These are phyloP conservation scores for Melinaea marsaeus DNA, from an alignment of 2,888 invertebrate species.

Conservation along the genomic window DNA sequence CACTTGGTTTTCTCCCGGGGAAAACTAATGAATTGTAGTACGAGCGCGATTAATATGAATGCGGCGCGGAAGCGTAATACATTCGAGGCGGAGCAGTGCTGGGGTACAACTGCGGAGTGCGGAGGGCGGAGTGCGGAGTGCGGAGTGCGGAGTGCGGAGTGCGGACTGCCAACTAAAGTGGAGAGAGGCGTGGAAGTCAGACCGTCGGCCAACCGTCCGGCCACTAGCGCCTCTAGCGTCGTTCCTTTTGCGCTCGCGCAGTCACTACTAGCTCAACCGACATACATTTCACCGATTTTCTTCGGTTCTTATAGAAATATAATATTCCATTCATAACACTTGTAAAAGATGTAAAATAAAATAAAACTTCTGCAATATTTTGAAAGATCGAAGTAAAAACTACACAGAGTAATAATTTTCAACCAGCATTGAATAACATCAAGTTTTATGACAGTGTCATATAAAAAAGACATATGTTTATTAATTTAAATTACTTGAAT, in stretches of 20 bases:
- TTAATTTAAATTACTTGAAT: not conserved
- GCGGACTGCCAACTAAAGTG: constrained; percentile 4
- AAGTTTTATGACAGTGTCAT: not conserved
- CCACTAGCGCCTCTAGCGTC: constrained; percentile 47
- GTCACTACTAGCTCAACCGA: constrained; percentile 1
- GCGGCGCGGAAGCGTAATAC: constrained; percentile 25
- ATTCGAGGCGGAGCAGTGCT: constrained; percentile 32
- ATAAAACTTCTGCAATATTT: not conserved
- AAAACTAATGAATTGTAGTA: constrained; percentile 65
- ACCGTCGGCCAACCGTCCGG: not conserved
- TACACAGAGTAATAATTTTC: no score
- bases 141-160: constrained; percentile 15
- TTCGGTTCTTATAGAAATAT: constrained; percentile 36
- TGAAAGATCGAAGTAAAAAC: no score
- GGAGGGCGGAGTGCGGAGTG: constrained; percentile 19
- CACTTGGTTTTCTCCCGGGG: constrained; percentile 67
- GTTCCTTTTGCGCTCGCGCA: constrained; percentile 41
- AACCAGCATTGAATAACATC: no score
- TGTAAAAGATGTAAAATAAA: not conserved
- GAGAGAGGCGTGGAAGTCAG: constrained; percentile 23
- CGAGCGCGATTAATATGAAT: constrained; percentile 14
- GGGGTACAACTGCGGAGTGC: constrained; percentile 42
- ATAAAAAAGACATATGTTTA: not conserved
- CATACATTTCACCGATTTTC: constrained; percentile 57
- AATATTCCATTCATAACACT: constrained; percentile 7